phyloP scores from a whole-genome alignment of 2,113 vertebrate genomes.

The Felis chaus region DNA sequence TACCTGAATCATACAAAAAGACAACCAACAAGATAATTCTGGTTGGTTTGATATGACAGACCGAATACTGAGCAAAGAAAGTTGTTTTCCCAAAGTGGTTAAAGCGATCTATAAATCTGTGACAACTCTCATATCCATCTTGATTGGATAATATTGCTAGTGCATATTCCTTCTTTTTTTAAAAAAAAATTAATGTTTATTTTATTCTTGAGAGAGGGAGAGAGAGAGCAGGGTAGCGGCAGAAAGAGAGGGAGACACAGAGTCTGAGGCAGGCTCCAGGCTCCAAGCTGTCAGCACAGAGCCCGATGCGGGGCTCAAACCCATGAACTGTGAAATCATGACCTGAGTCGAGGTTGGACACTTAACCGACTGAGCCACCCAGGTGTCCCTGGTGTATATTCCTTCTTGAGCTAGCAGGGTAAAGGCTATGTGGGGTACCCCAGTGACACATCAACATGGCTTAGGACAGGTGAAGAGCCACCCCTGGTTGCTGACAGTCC shows the following conservation, averaged over 20 bases:
- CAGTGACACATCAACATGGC: neutral
- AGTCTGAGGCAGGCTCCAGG: too few relatives aligned
- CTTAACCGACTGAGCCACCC: too few relatives aligned
- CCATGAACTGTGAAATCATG: too few relatives aligned
- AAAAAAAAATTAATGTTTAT: too few relatives aligned
- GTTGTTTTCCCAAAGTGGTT: neutral
- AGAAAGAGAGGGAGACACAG: too few relatives aligned
- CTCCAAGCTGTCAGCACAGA: too few relatives aligned
- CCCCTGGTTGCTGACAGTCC: neutral
- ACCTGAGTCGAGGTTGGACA: too few relatives aligned
- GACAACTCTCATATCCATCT: neutral
- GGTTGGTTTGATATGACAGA: neutral
- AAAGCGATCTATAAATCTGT: neutral
- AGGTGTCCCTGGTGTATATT: neutral
- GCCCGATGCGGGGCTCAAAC: too few relatives aligned
- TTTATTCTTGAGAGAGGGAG: too few relatives aligned
- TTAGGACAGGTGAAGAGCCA: neutral
- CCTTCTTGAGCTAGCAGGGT: neutral
- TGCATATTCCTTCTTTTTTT: neutral
- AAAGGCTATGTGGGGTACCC: neutral
- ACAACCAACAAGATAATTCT: neutral
- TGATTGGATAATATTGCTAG: neutral
- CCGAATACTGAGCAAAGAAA: neutral
- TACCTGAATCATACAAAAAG: neutral
- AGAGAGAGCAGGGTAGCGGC: too few relatives aligned